Percentiles rank a stretch among this genome's conserved stretches.
Evolutionary conservation across 1,140 invertebrate species (phyloP).

Genomic region (Cotesia vestalis): DNA sequence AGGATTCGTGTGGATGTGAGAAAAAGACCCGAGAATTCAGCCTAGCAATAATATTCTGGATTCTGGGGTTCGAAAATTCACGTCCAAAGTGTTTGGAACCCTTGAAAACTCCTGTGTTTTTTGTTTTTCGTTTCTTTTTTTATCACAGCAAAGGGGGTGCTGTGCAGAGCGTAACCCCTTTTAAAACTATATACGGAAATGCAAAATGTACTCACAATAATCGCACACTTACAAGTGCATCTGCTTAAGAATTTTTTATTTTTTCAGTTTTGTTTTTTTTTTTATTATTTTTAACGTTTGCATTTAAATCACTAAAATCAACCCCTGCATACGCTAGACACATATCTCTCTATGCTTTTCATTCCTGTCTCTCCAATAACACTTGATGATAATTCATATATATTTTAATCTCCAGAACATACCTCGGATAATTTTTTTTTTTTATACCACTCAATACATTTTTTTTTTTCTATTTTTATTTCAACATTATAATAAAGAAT

Average conservation of each 20-base stretch:
- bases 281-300: neutral
- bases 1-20: neutral
- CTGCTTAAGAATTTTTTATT: neutral
- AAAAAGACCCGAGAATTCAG: neutral
- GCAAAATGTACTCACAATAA: constrained; percentile 22
- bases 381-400: no score
- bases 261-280: neutral
- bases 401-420: no score
- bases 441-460: no score
- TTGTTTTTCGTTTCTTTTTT: no score
- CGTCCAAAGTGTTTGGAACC: constrained; percentile 42
- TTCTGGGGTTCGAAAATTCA: constrained; percentile 40
- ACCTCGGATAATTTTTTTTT: no score
- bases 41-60: neutral
- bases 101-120: constrained; percentile 5
- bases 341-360: no score
- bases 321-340: neutral
- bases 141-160: neutral
- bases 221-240: constrained; percentile 14
- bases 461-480: no score
- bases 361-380: constrained; percentile 34
- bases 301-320: neutral
- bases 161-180: constrained; percentile 18
- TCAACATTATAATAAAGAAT: no score
- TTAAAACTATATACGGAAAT: constrained; percentile 2